Percentiles rank a stretch among this genome's conserved stretches.
Evolutionary conservation across 2,797 vertebrate species (phyloP).

Genomic region (Malacoraja senta): DNA sequence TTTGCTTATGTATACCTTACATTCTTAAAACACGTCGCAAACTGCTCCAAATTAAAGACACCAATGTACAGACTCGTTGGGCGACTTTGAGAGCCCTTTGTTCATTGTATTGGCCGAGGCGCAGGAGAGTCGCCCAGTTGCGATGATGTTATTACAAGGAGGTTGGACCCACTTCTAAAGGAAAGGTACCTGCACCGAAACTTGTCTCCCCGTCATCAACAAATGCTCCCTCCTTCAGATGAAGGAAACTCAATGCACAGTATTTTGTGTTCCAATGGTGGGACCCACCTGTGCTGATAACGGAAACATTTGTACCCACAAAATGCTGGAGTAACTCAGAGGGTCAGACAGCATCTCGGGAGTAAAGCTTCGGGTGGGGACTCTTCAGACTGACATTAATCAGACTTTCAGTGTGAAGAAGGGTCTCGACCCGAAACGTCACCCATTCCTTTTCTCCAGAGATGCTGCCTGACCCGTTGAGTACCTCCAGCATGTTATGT

Average conservation of each 20-base stretch:
- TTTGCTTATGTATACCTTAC: background rate
- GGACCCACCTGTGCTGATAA: background rate
- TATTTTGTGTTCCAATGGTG: background rate
- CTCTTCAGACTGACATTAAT: too few relatives aligned
- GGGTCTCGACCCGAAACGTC: too few relatives aligned
- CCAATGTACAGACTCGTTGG: background rate
- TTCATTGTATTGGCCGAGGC: background rate
- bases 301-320: background rate
- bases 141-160: background rate
- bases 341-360: too few relatives aligned
- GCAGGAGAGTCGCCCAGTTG: too few relatives aligned
- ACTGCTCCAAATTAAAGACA: background rate
- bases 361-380: too few relatives aligned
- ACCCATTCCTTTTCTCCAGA: too few relatives aligned
- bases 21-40: background rate
- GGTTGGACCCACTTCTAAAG: background rate
- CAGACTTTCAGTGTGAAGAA: too few relatives aligned
- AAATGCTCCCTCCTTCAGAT: background rate
- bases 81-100: background rate
- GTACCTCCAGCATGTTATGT: too few relatives aligned
- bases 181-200: background rate
- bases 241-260: background rate
- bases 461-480: too few relatives aligned
- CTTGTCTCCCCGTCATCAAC: background rate
- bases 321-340: too few relatives aligned